phyloP scores from a whole-genome alignment of 1,140 invertebrate species.

The Aphidius gifuensis region DNA sequence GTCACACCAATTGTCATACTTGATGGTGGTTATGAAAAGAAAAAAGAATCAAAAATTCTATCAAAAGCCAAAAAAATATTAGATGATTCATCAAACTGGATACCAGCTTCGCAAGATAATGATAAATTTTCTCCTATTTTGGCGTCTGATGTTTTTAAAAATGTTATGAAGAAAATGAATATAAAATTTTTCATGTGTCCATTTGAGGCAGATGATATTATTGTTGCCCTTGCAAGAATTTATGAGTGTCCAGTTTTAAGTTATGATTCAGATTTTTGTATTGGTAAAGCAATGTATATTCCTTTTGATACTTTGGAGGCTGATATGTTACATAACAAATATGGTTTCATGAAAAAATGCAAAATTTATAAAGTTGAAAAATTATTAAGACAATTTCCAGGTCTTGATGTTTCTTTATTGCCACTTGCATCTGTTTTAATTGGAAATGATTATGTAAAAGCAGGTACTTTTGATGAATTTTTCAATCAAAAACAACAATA shows the following conservation, averaged over 20 bases:
- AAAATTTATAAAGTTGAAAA: constrained; percentile 71
- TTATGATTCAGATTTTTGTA: constrained; percentile 89
- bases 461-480: constrained; percentile 66
- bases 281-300: constrained; percentile 79
- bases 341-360: constrained; percentile 56
- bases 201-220: constrained; percentile 84
- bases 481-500: constrained; percentile 44
- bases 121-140: constrained; percentile 68
- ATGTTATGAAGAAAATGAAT: constrained; percentile 63
- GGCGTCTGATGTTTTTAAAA: constrained; percentile 68
- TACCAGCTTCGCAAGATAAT: constrained; percentile 48
- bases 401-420: constrained; percentile 65
- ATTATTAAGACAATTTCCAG: constrained; percentile 64
- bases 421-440: constrained; percentile 77
- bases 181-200: constrained; percentile 68
- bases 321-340: constrained; percentile 26
- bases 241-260: constrained; percentile 81
- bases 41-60: constrained; percentile 71
- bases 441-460: constrained; percentile 84
- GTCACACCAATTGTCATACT: constrained; percentile 75
- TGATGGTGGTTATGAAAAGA: constrained; percentile 75
- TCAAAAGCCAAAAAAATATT: constrained; percentile 64
- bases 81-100: constrained; percentile 43
- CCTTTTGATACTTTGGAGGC: constrained; percentile 67
- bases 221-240: constrained; percentile 72